phyloP scores from a whole-genome alignment of 1,140 invertebrate species.

The Panagrolaimus sp. region DNA sequence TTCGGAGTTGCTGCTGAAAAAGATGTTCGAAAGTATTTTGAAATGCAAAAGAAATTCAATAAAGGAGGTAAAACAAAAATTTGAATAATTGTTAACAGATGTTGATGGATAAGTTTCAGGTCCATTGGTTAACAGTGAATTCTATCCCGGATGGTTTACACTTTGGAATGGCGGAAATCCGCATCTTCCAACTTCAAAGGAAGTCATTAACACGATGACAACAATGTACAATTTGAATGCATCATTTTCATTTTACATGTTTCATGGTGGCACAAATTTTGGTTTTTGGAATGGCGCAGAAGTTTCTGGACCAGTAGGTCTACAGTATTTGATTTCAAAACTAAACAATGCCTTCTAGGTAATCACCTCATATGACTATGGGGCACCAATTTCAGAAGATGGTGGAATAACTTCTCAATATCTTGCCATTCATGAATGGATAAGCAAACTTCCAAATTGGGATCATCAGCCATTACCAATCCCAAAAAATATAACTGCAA shows the following conservation, averaged over 20 bases:
- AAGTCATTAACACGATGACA: slow-evolving; percentile 62
- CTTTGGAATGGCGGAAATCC: slow-evolving; percentile 70
- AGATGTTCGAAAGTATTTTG: slow-evolving; percentile 20
- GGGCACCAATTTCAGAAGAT: slow-evolving; percentile 75
- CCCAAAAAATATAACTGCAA: slow-evolving; percentile 29
- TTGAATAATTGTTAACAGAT: too few relatives aligned
- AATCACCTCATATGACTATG: slow-evolving; percentile 79
- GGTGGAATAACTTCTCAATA: slow-evolving; percentile 78
- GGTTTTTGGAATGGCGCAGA: slow-evolving; percentile 70
- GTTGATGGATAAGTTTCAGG: too few relatives aligned
- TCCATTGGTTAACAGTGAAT: slow-evolving; percentile 78
- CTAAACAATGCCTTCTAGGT: slow-evolving; percentile 60
- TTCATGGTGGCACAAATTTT: slow-evolving; percentile 71
- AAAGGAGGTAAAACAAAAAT: slow-evolving; percentile 20
- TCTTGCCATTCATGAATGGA: slow-evolving; percentile 68
- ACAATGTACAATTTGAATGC: slow-evolving; percentile 63
- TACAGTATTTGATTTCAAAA: slow-evolving; percentile 22
- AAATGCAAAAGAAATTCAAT: slow-evolving; percentile 31
- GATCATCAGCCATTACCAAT: slow-evolving; percentile 24
- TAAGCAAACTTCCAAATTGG: slow-evolving; percentile 64
- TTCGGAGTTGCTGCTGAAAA: slow-evolving; percentile 26
- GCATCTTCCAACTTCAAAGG: slow-evolving; percentile 64
- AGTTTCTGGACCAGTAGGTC: slow-evolving; percentile 22
- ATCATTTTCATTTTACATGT: slow-evolving; percentile 71
- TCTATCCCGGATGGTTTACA: slow-evolving; percentile 78